Evolutionary conservation across 1,140 invertebrate species (phyloP).

Genomic region (Drosophila ogumai): DNA sequence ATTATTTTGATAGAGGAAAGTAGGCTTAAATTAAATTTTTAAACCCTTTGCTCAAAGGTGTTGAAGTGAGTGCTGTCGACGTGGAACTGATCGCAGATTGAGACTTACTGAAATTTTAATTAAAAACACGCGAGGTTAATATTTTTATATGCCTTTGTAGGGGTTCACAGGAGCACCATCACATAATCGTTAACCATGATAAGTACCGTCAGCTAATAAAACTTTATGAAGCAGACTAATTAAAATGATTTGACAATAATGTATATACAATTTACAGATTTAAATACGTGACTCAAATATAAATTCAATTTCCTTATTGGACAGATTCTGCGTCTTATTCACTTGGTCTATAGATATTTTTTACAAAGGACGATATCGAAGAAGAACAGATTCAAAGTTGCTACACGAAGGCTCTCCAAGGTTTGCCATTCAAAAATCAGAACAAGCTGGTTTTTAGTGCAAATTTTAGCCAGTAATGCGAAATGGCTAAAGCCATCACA

Average conservation of each 20-base stretch:
- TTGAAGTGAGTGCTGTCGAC: background rate
- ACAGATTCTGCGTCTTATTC: no score
- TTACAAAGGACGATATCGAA: no score
- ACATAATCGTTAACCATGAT: background rate
- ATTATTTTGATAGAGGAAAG: no score
- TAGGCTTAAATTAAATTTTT: background rate
- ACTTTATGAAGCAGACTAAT: background rate
- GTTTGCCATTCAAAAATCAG: background rate
- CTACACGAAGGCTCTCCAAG: background rate
- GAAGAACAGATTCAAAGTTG: no score
- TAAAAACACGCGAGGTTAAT: background rate
- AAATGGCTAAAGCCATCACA: background rate
- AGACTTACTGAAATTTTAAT: background rate
- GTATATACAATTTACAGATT: no score
- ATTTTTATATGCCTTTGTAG: background rate
- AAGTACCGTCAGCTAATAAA: background rate
- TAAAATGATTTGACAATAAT: background rate
- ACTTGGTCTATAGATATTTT: no score
- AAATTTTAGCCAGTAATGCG: background rate
- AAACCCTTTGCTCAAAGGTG: slow-evolving; percentile 31
- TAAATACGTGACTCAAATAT: no score
- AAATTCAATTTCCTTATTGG: no score
- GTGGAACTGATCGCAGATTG: background rate
- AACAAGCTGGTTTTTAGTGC: background rate
- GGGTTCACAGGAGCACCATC: background rate